Percentiles rank a stretch among this genome's conserved stretches.
These are phyloP conservation scores for Rhinichthys osculus DNA, from an alignment of 2,797 vertebrate species.

Conservation along the genomic window DNA sequence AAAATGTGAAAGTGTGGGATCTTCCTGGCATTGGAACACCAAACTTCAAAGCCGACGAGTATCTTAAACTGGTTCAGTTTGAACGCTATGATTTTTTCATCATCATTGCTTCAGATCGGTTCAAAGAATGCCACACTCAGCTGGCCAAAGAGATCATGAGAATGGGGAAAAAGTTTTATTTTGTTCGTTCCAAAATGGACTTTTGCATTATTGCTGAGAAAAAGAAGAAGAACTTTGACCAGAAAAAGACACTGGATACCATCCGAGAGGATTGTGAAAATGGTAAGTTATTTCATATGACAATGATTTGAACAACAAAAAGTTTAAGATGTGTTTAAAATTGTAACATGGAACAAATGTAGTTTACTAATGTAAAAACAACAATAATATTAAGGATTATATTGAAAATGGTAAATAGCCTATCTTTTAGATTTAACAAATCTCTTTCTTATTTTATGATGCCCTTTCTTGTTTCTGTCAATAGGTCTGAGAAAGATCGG, in stretches of 20 bases:
- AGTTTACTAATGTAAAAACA: neutral
- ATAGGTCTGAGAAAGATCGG: conserved; percentile 49
- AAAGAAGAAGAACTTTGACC: conserved; percentile 65
- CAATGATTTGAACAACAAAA: neutral
- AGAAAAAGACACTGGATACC: conserved; percentile 53
- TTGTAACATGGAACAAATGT: neutral
- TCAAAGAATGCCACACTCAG: conserved; percentile 68
- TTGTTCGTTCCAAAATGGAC: conserved; percentile 78
- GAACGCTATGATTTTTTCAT: conserved; percentile 78
- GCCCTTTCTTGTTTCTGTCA: neutral
- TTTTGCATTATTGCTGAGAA: conserved; percentile 66
- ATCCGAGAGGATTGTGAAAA: conserved; percentile 67
- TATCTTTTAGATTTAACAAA: neutral
- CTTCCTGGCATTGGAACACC: conserved; percentile 76
- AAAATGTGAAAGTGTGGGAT: conserved; percentile 77
- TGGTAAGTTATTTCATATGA: conserved; percentile 21
- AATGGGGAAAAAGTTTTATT: conserved; percentile 76
- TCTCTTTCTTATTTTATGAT: neutral
- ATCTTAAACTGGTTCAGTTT: conserved; percentile 74
- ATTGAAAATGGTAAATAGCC: neutral
- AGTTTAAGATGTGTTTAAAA: neutral
- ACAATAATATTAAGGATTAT: neutral
- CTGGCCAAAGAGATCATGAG: conserved; percentile 71
- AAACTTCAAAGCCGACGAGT: conserved; percentile 71
- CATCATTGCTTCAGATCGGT: conserved; percentile 68